Evolutionary conservation across 2,888 invertebrate genomes (phyloP).

Genomic region (Notodonta dromedarius): DNA sequence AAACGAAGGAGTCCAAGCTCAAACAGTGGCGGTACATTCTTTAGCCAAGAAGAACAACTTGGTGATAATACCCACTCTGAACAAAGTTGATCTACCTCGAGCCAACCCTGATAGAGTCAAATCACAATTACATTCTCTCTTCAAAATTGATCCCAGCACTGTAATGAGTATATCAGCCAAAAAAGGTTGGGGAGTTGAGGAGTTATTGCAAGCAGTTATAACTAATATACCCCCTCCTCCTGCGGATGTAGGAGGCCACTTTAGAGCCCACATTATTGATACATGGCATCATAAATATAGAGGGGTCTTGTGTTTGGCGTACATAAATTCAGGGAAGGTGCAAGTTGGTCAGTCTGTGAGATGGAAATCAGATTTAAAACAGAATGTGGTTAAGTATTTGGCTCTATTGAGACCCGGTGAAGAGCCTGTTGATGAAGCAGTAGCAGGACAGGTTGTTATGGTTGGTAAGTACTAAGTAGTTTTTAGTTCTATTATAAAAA

Average conservation of each 20-base stretch:
- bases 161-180: slow-evolving; percentile 97
- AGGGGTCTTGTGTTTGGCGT: slow-evolving; percentile 91
- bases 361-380: slow-evolving; percentile 88
- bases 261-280: slow-evolving; percentile 95
- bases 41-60: slow-evolving; percentile 93
- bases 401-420: slow-evolving; percentile 92
- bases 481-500: background rate
- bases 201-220: slow-evolving; percentile 91
- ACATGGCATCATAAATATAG: slow-evolving; percentile 96
- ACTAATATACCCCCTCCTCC: slow-evolving; percentile 90
- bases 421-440: slow-evolving; percentile 85
- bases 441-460: slow-evolving; percentile 97
- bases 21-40: slow-evolving; percentile 98
- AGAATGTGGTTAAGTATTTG: slow-evolving; percentile 91
- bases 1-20: slow-evolving; percentile 97
- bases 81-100: slow-evolving; percentile 97
- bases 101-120: slow-evolving; percentile 94
- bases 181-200: slow-evolving; percentile 91
- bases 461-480: slow-evolving; percentile 84
- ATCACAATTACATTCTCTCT: slow-evolving; percentile 90
- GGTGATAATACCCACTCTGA: slow-evolving; percentile 95
- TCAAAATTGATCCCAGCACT: slow-evolving; percentile 89
- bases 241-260: slow-evolving; percentile 83
- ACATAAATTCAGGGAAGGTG: slow-evolving; percentile 90
- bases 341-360: slow-evolving; percentile 90